phyloP scores from a whole-genome alignment of 2,113 vertebrate species.

The Planiliza haematocheilus region DNA sequence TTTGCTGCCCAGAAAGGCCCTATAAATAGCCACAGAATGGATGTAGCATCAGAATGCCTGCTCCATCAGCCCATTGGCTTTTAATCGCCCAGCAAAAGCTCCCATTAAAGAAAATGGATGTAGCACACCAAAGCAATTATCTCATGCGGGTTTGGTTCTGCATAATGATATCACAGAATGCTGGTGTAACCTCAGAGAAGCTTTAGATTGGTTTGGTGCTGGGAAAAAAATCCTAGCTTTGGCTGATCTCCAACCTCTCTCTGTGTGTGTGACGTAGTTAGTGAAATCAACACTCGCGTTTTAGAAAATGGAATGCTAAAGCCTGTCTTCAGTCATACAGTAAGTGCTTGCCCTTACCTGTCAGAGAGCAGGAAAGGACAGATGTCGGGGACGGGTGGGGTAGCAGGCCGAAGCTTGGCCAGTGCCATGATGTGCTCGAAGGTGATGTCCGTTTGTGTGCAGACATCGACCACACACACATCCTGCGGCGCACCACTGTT shows the following conservation, averaged over 20 bases:
- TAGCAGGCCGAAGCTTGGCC: slow-evolving; percentile 90
- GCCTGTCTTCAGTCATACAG: background rate
- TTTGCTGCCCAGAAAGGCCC: slow-evolving; percentile 52
- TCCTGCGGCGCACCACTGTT: slow-evolving; percentile 78
- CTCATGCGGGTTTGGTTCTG: slow-evolving; percentile 54
- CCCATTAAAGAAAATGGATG: slow-evolving; percentile 80
- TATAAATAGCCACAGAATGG: slow-evolving; percentile 69
- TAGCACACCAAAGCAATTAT: slow-evolving; percentile 73
- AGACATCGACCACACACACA: slow-evolving; percentile 86
- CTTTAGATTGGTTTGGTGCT: background rate
- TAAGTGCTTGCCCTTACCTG: slow-evolving; percentile 83
- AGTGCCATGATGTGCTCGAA: slow-evolving; percentile 96
- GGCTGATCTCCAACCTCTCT: background rate
- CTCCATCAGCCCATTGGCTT: slow-evolving; percentile 72
- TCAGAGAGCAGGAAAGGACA: slow-evolving; percentile 96
- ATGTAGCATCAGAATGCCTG: slow-evolving; percentile 50
- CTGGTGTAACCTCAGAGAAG: background rate
- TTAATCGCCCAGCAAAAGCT: slow-evolving; percentile 77
- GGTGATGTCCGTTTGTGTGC: slow-evolving; percentile 97
- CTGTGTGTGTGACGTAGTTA: background rate
- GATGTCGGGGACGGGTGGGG: slow-evolving; percentile 94
- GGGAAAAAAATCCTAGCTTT: background rate
- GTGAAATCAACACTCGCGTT: background rate
- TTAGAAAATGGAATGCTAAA: background rate
- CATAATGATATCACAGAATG: slow-evolving; percentile 69